phyloP scores from a whole-genome alignment of 2,888 invertebrate species.

The Eupithecia inturbata region DNA sequence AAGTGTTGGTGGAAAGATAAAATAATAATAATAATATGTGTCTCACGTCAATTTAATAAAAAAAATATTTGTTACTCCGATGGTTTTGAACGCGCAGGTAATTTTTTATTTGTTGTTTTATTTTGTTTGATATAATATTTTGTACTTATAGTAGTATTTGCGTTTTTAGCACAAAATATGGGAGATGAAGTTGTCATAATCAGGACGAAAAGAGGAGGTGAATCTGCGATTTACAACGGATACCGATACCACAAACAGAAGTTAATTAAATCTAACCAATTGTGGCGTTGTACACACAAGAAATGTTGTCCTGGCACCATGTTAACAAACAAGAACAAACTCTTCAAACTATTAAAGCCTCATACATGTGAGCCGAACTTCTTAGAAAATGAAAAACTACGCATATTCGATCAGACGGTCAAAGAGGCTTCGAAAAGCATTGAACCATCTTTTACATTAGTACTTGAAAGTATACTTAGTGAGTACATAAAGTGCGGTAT shows the following conservation, averaged over 20 bases:
- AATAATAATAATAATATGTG: no score
- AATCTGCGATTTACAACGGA: slow-evolving; percentile 16
- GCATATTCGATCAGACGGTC: slow-evolving; percentile 9
- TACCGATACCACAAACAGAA: slow-evolving; percentile 18
- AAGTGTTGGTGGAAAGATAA: no score
- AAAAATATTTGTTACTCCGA: no score
- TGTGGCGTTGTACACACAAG: slow-evolving; percentile 22
- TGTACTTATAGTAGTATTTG: neutral
- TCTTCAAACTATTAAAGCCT: slow-evolving; percentile 6
- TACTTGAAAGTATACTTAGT: neutral
- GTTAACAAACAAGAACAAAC: slow-evolving; percentile 11
- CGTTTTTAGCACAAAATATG: neutral
- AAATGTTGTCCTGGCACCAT: slow-evolving; percentile 13
- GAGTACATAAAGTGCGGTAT: slow-evolving; percentile 3
- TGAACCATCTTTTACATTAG: neutral
- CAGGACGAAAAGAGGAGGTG: slow-evolving; percentile 14
- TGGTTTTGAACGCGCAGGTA: neutral
- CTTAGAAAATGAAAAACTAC: slow-evolving; percentile 18
- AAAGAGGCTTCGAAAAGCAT: neutral
- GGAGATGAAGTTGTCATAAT: slow-evolving; percentile 3
- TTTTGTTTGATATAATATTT: neutral
- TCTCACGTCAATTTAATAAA: no score
- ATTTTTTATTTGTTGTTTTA: neutral
- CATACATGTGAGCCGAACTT: slow-evolving; percentile 17
- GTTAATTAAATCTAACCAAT: slow-evolving; percentile 7